Conservation (phyloP, 2,888 invertebrate species). For the Cerceris ruficornis region DNA sequence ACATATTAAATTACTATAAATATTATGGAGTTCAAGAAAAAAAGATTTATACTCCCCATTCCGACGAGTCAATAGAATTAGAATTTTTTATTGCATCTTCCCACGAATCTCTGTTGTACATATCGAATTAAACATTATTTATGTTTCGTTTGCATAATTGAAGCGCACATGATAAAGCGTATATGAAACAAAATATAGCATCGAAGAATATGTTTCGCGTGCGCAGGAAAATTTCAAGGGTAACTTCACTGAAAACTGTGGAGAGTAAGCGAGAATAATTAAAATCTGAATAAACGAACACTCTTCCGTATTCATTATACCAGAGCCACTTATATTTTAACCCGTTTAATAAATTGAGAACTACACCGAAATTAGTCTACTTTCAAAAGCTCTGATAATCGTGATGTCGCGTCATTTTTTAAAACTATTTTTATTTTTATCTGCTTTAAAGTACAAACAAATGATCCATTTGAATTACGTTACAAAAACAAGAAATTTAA, state of each 20-base stretch:
- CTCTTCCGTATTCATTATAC: conserved; percentile 24
- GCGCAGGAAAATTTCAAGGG: conserved; percentile 33
- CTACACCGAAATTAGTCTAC: neutral
- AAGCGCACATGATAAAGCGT: too few relatives aligned
- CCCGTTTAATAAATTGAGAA: conserved; percentile 30
- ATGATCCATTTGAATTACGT: too few relatives aligned
- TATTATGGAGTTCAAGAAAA: too few relatives aligned
- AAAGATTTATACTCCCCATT: too few relatives aligned
- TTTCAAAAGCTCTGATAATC: neutral
- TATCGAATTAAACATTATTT: too few relatives aligned
- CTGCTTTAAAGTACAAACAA: too few relatives aligned
- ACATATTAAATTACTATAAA: too few relatives aligned
- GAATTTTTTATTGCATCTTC: too few relatives aligned
- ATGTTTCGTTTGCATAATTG: too few relatives aligned
- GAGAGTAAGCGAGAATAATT: conserved; percentile 37
- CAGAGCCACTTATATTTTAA: conserved; percentile 15
- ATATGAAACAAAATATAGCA: neutral
- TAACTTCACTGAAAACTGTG: conserved; percentile 21
- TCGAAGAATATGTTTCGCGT: conserved; percentile 15
- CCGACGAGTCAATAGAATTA: too few relatives aligned
- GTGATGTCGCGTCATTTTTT: neutral
- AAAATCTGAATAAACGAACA: conserved; percentile 45
- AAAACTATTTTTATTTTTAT: neutral
- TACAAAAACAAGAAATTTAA: too few relatives aligned
- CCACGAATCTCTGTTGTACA: too few relatives aligned